Evolutionary conservation across 1,140 invertebrate genomes (phyloP), one percentile per base, ranked within the genome.

Genomic region (Heterodera carotae): DNA sequence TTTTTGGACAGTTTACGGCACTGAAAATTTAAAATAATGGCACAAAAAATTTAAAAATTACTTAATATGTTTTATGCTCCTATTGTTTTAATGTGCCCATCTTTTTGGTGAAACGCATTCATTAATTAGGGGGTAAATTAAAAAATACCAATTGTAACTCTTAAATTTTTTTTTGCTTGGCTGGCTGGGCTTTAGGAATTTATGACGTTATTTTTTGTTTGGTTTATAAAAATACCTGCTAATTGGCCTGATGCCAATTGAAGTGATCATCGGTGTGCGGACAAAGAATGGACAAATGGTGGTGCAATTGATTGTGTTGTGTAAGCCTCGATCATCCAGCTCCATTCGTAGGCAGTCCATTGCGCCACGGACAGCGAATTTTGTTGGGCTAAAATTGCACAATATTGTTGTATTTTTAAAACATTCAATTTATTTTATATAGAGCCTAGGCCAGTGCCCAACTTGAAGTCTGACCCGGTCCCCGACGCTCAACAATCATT

Each of bases 271-370:
- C 43, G 85, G 86, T 15, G 85, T 87, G 64, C 85, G 69, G 2
- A 84, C 83, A 70, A 88, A 87, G 66, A 86, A 87, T 15, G 85
- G 85, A 74, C 79, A 87, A 2, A 87, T 72, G 33, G 85, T 87
- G 22, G 86, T 87, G 36, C 80, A 83, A n/a, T 76, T 78, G 78
- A 87, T 84, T 15, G 78, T 82, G 33, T 43, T 12, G 29, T 84
- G 79, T 15, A 88, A 67, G 15, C 84, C 85, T n/a, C 80, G 75
- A 43, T 87, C 85, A 31, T 77, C 53, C 18, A 87, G 69, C 75
- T 87, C 85, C 85, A 87, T 87, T 72, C 87, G 77, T 29, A 87
- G 36, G 39, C 75, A 87, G 77, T 87, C 85, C 86, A 87, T 88
- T 18, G 83, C 75, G 25, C 85, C 86, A 15, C 85, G 86, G 31